Conservation (phyloP, 2,888 invertebrate species). For the Agrotis ipsilon region DNA sequence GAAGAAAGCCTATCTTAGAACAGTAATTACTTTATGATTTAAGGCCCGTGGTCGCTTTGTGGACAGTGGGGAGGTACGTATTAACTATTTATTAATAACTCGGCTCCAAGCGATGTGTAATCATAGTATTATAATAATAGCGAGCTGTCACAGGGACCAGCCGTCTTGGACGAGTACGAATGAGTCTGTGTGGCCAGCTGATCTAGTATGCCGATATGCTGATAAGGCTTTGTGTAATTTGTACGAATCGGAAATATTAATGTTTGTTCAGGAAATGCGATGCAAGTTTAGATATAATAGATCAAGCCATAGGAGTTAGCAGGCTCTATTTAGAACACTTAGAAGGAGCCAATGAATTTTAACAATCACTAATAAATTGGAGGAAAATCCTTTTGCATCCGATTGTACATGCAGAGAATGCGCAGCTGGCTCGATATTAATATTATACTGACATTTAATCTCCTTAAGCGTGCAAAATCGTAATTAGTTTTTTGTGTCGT, state of each 20-base stretch:
- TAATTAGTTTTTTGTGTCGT: slow-evolving; percentile 71
- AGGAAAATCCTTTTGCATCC: slow-evolving; percentile 14
- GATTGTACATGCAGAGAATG: slow-evolving; percentile 33
- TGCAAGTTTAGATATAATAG: background rate
- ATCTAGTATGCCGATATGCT: slow-evolving; percentile 71
- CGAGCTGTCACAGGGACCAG: slow-evolving; percentile 75
- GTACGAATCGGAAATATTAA: slow-evolving; percentile 54
- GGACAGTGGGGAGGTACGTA: slow-evolving; percentile 76
- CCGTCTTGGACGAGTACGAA: slow-evolving; percentile 75
- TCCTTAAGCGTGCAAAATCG: slow-evolving; percentile 67
- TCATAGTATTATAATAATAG: slow-evolving; percentile 85
- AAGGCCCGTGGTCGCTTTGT: slow-evolving; percentile 77
- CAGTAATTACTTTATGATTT: slow-evolving; percentile 86
- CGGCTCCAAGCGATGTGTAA: slow-evolving; percentile 77
- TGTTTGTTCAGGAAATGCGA: slow-evolving; percentile 36
- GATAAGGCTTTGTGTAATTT: slow-evolving; percentile 67
- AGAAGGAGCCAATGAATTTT: background rate
- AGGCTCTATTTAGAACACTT: background rate
- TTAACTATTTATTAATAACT: slow-evolving; percentile 85
- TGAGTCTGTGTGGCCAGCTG: slow-evolving; percentile 70
- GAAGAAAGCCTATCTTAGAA: slow-evolving; percentile 80
- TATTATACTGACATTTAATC: slow-evolving; percentile 65
- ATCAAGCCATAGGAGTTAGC: background rate
- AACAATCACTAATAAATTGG: slow-evolving; percentile 9
- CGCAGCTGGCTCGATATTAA: slow-evolving; percentile 50